Evolutionary conservation across 2,113 vertebrate genomes (phyloP).

Genomic region (Solenodon paradoxus): DNA sequence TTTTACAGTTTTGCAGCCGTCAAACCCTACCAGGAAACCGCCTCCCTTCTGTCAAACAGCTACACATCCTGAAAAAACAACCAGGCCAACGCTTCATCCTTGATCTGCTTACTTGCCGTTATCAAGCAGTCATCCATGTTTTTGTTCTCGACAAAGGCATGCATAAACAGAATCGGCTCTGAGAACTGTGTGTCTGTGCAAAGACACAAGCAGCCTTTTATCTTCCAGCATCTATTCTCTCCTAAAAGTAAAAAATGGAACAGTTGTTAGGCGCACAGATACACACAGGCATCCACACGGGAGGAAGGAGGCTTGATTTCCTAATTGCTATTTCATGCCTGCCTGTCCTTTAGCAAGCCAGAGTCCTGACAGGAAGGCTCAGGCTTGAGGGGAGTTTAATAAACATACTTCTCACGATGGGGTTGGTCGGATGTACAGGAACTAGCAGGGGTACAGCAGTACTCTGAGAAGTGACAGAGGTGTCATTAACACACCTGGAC

Average conservation of each 20-base stretch:
- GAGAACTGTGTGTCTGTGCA: background rate
- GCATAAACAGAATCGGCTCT: background rate
- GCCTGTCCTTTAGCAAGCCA: background rate
- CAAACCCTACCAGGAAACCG: background rate
- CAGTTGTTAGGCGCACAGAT: background rate
- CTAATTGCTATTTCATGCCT: background rate
- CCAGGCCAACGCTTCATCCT: background rate
- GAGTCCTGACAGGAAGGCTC: background rate
- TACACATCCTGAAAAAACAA: background rate
- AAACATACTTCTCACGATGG: background rate
- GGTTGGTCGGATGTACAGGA: background rate
- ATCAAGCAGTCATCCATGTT: background rate
- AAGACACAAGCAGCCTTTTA: background rate
- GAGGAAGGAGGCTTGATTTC: background rate
- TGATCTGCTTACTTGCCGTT: background rate
- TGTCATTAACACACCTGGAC: background rate
- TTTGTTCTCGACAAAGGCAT: background rate
- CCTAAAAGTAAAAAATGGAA: background rate
- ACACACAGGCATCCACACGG: background rate
- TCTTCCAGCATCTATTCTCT: background rate
- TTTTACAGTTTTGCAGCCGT: background rate
- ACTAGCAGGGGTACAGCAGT: background rate
- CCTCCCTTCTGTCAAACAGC: background rate
- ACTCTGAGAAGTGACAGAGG: background rate
- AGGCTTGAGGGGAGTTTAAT: background rate